These are phyloP conservation scores for Geothlypis trichas DNA, from an alignment of 2,113 vertebrate species.

Conservation along the genomic window DNA sequence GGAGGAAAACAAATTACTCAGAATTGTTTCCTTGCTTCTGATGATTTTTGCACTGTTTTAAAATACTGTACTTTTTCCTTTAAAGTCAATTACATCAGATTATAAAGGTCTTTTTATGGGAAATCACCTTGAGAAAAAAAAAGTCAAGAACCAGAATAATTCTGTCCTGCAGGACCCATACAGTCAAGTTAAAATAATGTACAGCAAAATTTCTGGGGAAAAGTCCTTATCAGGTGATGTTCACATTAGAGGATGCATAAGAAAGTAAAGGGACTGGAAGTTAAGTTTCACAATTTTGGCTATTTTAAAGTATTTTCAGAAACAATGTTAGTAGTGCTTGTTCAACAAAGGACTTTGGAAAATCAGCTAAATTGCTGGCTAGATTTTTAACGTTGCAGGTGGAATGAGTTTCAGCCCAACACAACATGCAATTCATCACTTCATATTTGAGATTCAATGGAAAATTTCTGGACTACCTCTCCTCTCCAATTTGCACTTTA, in stretches of 20 bases:
- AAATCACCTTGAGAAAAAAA: neutral
- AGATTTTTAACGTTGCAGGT: neutral
- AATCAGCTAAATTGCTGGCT: neutral
- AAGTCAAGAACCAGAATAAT: neutral
- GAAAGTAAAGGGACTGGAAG: neutral
- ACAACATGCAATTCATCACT: neutral
- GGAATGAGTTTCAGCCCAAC: neutral
- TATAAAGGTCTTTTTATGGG: neutral
- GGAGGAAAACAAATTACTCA: neutral
- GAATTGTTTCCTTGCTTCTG: neutral
- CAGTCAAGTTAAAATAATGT: neutral
- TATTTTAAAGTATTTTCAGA: neutral
- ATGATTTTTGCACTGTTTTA: neutral
- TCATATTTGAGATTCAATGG: neutral
- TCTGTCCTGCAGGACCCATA: neutral
- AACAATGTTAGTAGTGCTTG: neutral
- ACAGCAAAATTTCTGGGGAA: neutral
- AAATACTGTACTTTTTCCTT: neutral
- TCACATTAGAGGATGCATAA: neutral
- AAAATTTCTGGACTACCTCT: neutral
- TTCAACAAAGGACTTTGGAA: neutral
- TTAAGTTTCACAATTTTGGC: neutral
- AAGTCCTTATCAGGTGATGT: neutral
- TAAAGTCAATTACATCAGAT: neutral
- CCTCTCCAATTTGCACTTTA: neutral